These are phyloP conservation scores for Calyptommatus sinebrachiatus DNA, from an alignment of 2,113 vertebrate genomes.

Conservation along the genomic window DNA sequence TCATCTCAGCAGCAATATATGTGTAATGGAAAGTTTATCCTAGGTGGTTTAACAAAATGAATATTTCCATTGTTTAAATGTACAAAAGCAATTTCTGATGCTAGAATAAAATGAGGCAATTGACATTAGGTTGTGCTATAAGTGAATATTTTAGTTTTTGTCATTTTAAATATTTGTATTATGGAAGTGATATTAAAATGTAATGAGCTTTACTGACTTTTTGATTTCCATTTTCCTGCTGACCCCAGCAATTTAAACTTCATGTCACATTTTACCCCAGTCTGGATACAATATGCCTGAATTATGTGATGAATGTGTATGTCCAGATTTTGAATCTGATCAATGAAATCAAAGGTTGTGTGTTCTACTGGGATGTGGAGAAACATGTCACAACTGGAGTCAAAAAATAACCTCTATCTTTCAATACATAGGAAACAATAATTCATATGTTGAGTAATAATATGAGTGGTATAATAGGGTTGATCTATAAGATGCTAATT, in stretches of 20 bases:
- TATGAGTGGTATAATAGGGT: too few species aligned
- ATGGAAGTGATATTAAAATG: slow-evolving; percentile 12
- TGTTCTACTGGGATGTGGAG: not conserved
- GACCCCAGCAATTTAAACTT: not conserved
- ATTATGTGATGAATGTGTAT: not conserved
- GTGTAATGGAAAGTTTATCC: slow-evolving; percentile 48
- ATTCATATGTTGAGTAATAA: too few species aligned
- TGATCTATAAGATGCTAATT: too few species aligned
- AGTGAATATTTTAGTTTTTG: slow-evolving; percentile 17
- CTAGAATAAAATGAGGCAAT: slow-evolving; percentile 8
- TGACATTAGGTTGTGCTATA: not conserved
- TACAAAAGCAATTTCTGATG: slow-evolving; percentile 20
- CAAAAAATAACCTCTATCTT: too few species aligned
- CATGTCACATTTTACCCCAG: not conserved
- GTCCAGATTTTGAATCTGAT: not conserved
- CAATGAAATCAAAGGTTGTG: not conserved
- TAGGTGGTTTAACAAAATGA: slow-evolving; percentile 30
- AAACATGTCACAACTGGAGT: not conserved
- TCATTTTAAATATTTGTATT: slow-evolving; percentile 22
- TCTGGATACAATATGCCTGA: not conserved
- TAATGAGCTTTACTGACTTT: not conserved
- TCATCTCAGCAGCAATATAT: slow-evolving; percentile 27
- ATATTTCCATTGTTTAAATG: not conserved
- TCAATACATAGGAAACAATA: too few species aligned
- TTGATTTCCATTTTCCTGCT: not conserved